Percentiles rank a stretch among this genome's conserved stretches.
Conservation (phyloP, 2,888 invertebrate genomes). For the Lumbricus terrestris region DNA sequence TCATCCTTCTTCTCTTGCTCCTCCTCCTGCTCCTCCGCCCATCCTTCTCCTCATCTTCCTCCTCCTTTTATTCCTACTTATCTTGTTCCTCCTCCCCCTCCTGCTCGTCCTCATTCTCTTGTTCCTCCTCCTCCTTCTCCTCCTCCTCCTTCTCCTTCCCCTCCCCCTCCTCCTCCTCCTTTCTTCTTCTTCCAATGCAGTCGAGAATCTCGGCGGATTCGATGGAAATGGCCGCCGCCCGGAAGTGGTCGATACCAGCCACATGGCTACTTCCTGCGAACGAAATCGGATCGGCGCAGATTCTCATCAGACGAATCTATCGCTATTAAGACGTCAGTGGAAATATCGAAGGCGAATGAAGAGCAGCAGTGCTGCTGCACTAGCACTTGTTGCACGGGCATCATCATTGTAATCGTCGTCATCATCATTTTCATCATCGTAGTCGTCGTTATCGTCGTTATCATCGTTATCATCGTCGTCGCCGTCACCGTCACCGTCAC, state of each 20-base stretch:
- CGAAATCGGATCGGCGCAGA: neutral
- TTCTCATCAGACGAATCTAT: conserved; percentile 16
- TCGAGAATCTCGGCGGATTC: neutral
- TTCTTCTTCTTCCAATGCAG: neutral
- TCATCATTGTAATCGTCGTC: conserved; percentile 11
- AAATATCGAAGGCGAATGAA: neutral
- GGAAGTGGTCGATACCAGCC: neutral
- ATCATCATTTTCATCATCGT: conserved; percentile 21
- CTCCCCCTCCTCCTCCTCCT: no score
- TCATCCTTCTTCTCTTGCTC: no score
- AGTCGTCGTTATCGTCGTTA: conserved; percentile 20
- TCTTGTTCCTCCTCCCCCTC: no score
- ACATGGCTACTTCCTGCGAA: neutral
- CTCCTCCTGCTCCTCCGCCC: no score
- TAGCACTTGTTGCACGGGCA: neutral
- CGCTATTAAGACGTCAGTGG: neutral
- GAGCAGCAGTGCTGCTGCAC: neutral
- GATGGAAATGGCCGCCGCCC: neutral
- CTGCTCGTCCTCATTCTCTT: no score
- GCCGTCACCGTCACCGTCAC: neutral
- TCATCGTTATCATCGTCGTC: conserved; percentile 18
- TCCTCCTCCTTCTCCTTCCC: no score
- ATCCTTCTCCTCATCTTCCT: no score
- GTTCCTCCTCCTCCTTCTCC: no score
- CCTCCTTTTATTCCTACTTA: no score